phyloP scores from a whole-genome alignment of 1,140 invertebrate genomes.

The Hyles vespertilio region DNA sequence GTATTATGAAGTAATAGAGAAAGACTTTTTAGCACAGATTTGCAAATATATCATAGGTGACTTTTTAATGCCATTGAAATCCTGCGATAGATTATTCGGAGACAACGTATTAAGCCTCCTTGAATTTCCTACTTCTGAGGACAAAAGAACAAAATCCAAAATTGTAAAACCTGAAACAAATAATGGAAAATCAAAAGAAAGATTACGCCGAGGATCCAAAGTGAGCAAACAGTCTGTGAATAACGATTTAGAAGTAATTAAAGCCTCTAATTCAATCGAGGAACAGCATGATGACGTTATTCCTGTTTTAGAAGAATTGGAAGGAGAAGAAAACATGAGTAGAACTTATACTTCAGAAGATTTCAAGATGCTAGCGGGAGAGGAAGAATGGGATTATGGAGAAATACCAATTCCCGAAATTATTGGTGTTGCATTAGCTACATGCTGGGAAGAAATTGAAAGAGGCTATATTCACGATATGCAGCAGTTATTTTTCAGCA shows the following conservation, averaged over 20 bases:
- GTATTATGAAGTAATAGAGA: conserved; percentile 76
- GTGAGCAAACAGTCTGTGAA: conserved; percentile 36
- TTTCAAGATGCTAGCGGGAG: conserved; percentile 64
- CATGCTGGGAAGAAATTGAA: conserved; percentile 77
- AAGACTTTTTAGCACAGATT: conserved; percentile 71
- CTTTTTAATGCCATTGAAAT: conserved; percentile 59
- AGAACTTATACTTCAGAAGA: conserved; percentile 34
- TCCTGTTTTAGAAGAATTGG: conserved; percentile 23
- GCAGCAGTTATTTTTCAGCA: conserved; percentile 74
- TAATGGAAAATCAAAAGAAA: conserved; percentile 49
- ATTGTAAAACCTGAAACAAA: conserved; percentile 50
- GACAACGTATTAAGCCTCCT: conserved; percentile 47
- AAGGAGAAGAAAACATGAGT: conserved; percentile 32
- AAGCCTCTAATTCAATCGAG: conserved; percentile 36
- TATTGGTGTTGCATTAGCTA: conserved; percentile 50
- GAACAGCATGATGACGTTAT: conserved; percentile 27
- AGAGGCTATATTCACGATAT: conserved; percentile 73
- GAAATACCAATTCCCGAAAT: conserved; percentile 48
- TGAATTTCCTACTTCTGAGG: conserved; percentile 51
- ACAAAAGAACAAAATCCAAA: conserved; percentile 58
- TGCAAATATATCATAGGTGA: conserved; percentile 77
- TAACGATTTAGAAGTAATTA: conserved; percentile 44
- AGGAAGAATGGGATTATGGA: conserved; percentile 74
- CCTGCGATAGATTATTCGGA: conserved; percentile 71
- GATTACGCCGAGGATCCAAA: conserved; percentile 42